Conservation (phyloP, 2,888 invertebrate species). For the Xiphydria camelus region DNA sequence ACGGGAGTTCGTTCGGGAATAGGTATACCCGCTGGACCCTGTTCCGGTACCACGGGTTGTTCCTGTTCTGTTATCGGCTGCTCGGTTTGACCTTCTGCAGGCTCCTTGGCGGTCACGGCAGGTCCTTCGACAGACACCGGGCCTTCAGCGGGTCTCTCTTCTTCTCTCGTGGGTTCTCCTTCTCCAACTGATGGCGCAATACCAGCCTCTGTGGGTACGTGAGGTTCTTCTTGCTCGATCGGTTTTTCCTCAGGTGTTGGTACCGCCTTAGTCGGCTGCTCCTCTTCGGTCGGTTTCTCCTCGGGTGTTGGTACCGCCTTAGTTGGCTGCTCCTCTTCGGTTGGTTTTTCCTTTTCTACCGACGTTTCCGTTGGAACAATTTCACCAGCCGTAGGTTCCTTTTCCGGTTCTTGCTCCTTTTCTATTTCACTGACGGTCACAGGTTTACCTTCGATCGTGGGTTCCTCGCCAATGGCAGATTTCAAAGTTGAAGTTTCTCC, state of each 20-base stretch:
- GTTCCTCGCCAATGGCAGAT: slow-evolving; percentile 10
- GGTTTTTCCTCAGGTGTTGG: no score
- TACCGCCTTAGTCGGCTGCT: slow-evolving; percentile 8
- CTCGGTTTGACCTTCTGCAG: slow-evolving; percentile 4
- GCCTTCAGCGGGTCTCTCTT: slow-evolving; percentile 15
- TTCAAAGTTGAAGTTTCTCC: slow-evolving; percentile 19
- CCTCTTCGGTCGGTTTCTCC: slow-evolving; percentile 9
- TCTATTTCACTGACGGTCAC: slow-evolving; percentile 14
- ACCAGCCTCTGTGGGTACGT: no score
- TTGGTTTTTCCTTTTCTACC: background rate
- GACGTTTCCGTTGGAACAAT: slow-evolving; percentile 13
- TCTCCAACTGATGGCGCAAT: no score
- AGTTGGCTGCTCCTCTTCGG: slow-evolving; percentile 1
- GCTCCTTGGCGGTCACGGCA: background rate
- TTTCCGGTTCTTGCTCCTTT: slow-evolving; percentile 9
- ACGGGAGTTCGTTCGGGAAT: slow-evolving; percentile 39
- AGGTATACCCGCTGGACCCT: slow-evolving; percentile 41
- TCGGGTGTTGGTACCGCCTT: slow-evolving; percentile 17
- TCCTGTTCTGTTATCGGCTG: slow-evolving; percentile 10
- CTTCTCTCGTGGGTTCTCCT: slow-evolving; percentile 27
- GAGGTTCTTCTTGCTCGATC: no score
- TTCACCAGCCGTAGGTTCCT: slow-evolving; percentile 6
- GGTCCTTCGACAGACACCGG: slow-evolving; percentile 7
- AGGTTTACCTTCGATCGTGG: slow-evolving; percentile 18
- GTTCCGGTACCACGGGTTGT: slow-evolving; percentile 24